Conservation (phyloP, 2,113 vertebrate species). For the Alectura lathami region DNA sequence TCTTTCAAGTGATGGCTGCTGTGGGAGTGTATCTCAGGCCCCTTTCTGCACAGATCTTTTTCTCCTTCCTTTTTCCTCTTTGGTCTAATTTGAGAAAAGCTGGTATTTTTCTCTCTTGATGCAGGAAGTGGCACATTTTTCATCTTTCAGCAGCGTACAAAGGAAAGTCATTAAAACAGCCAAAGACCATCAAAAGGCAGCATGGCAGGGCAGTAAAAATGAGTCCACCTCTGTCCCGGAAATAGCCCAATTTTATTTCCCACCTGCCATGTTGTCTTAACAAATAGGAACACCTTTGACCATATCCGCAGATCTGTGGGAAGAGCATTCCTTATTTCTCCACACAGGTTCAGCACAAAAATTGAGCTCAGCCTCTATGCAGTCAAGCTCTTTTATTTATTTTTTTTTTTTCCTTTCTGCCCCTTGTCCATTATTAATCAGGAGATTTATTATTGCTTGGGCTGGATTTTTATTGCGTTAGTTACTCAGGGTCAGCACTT, state of each 20-base stretch:
- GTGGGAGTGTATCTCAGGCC: not conserved
- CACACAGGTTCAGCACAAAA: not conserved
- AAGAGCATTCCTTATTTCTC: conserved; percentile 14
- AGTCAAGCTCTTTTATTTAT: not conserved
- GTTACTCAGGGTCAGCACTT: not conserved
- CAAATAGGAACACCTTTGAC: conserved; percentile 46
- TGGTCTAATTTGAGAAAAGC: not conserved
- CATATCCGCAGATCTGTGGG: not conserved
- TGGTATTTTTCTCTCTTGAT: not conserved
- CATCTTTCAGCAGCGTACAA: conserved; percentile 20
- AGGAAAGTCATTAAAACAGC: conserved; percentile 48
- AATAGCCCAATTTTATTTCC: conserved; percentile 51
- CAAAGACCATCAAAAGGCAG: conserved; percentile 46
- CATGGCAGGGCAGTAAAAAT: conserved; percentile 56
- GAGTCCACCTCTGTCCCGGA: conserved; percentile 38
- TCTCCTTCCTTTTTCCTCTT: not conserved
- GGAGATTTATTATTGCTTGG: conserved; percentile 20
- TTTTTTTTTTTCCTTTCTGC: not conserved
- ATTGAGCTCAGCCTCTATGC: not conserved
- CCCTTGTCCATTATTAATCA: conserved; percentile 28
- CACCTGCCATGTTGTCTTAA: conserved; percentile 40
- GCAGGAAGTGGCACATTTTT: conserved; percentile 46
- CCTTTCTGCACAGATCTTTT: not conserved
- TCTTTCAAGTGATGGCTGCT: not conserved
- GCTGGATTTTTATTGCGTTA: conserved; percentile 27